These are phyloP conservation scores for Harpagoxenus sublaevis DNA, from an alignment of 2,888 invertebrate species.

Conservation along the genomic window DNA sequence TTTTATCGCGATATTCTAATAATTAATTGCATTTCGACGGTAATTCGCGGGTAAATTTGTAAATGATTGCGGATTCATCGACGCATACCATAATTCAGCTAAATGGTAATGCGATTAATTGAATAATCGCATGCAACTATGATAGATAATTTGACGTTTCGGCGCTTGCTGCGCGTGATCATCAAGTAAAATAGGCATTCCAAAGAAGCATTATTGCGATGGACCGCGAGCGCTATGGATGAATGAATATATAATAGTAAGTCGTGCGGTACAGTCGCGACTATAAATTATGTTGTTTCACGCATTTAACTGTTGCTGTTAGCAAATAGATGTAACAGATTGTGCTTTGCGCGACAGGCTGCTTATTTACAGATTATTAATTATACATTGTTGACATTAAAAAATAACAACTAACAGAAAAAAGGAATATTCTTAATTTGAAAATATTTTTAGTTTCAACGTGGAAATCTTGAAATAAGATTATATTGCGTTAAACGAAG, in stretches of 20 bases:
- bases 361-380: conserved; percentile 23
- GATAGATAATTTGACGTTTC: conserved; percentile 57
- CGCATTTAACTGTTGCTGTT: conserved; percentile 6
- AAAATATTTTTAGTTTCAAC: too few species aligned
- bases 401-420: neutral
- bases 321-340: neutral
- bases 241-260: conserved; percentile 39
- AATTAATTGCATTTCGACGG: conserved; percentile 31
- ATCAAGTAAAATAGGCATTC: conserved; percentile 35
- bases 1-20: neutral
- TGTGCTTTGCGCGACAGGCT: neutral
- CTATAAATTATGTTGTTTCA: conserved; percentile 32
- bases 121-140: conserved; percentile 47
- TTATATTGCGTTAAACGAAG: too few species aligned
- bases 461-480: too few species aligned
- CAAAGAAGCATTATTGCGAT: conserved; percentile 43
- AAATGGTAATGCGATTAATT: conserved; percentile 53
- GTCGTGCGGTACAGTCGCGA: conserved; percentile 26
- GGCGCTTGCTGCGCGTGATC: conserved; percentile 11
- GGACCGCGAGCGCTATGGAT: conserved; percentile 14
- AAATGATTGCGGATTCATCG: conserved; percentile 44
- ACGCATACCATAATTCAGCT: conserved; percentile 42
- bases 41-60: conserved; percentile 42
- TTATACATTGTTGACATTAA: neutral
- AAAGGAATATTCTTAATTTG: too few species aligned